Percentiles rank a stretch among this genome's conserved stretches.
Conservation (phyloP, 2,888 invertebrate species). For the Drosophila paramelanica region DNA sequence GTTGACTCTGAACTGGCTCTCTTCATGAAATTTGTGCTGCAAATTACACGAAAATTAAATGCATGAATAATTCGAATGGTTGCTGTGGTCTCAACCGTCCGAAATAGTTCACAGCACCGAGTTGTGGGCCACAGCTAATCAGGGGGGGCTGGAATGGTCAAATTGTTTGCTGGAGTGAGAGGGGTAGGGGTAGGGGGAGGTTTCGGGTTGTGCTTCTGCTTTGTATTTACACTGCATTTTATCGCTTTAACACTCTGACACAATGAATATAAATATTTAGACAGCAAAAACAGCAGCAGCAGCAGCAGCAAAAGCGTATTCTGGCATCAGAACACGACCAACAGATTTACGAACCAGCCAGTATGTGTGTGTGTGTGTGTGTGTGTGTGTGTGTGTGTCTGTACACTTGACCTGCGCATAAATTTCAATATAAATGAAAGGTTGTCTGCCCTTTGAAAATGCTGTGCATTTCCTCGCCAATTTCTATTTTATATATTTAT, state of each 20-base stretch:
- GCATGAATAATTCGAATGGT: conserved; percentile 80
- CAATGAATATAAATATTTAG: conserved; percentile 81
- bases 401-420: conserved; percentile 72
- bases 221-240: conserved; percentile 81
- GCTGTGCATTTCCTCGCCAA: conserved; percentile 42
- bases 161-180: neutral
- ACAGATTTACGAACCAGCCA: conserved; percentile 54
- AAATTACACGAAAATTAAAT: conserved; percentile 80
- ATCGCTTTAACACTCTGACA: conserved; percentile 81
- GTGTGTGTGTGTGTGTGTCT: conserved; percentile 23
- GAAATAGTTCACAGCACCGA: conserved; percentile 39
- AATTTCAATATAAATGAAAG: conserved; percentile 78
- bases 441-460: conserved; percentile 49
- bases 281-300: conserved; percentile 78
- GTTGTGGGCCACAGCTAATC: conserved; percentile 58
- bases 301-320: conserved; percentile 37
- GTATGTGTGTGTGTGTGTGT: conserved; percentile 6
- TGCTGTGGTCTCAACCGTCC: conserved; percentile 73
- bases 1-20: conserved; percentile 53
- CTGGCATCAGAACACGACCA: conserved; percentile 63
- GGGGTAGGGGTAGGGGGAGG: neutral
- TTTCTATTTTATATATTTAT: conserved; percentile 53
- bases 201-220: conserved; percentile 41
- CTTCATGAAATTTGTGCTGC: conserved; percentile 73
- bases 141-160: conserved; percentile 26